Conservation (phyloP, 2,797 vertebrate species). For the Fistularia commersonii region DNA sequence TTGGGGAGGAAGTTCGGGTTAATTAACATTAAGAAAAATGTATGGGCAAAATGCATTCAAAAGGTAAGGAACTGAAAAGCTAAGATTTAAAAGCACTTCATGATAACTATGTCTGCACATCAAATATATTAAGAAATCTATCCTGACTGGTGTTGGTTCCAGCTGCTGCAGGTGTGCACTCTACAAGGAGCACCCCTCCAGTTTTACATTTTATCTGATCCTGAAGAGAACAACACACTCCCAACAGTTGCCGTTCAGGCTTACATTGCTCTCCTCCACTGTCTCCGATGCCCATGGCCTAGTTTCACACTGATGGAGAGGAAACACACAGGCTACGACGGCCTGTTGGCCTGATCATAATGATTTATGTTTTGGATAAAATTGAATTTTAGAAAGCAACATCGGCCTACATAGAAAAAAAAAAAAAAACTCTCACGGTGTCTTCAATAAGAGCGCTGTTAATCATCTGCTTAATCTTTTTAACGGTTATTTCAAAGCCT, state of each 20-base stretch:
- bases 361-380: conserved; percentile 26
- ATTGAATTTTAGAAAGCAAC: conserved; percentile 26
- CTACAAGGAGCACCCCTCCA: too few species aligned
- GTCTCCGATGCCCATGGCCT: conserved; percentile 49
- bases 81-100: too few species aligned
- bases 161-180: too few species aligned
- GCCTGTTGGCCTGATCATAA: background rate
- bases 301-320: conserved; percentile 44
- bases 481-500: conserved; percentile 29
- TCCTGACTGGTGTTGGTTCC: too few species aligned
- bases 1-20: conserved; percentile 41
- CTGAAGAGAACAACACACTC: conserved; percentile 45
- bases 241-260: conserved; percentile 50
- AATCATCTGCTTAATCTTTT: conserved; percentile 44
- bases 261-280: conserved; percentile 54
- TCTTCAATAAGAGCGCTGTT: too few species aligned
- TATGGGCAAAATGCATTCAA: too few species aligned
- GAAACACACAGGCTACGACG: conserved; percentile 29
- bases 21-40: conserved; percentile 46
- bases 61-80: too few species aligned
- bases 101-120: too few species aligned
- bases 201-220: conserved; percentile 1
- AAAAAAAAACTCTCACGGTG: too few species aligned
- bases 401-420: conserved; percentile 22
- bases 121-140: too few species aligned